Base-by-base conservation (phyloP, 1,140 invertebrate species). In the Teleogryllus occipitalis region DNA sequence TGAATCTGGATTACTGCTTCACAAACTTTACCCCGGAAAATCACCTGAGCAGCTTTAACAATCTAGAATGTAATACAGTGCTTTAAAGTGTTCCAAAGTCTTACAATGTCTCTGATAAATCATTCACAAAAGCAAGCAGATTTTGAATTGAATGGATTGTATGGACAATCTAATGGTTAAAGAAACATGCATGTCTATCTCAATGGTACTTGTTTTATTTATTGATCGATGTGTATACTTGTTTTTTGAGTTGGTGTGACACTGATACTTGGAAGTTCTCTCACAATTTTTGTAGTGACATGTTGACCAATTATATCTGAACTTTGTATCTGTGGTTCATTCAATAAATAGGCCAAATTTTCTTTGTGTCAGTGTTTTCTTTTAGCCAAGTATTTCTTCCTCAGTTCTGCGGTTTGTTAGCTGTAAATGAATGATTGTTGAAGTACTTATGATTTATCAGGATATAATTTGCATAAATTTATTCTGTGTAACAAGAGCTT, bases 271-370 rank as follows among this genome's bases (percentile, higher is more conserved):
- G 54, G 54, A 65, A 65, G 54, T 65, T 65, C 54, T 54, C 8
- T 65, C 54, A 65, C 54, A 39, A 39, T 39, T 65, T 65, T 65
- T 65, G 54, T 65, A 65, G 54, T 18, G 54, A 65, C 0, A 65
- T 65, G 54, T 65, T 65, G 54, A 65, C 54, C 54, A 65, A 65
- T 65, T 65, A 65, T 65, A 65, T 14, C 54, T 65, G 54, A 65
- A 65, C 54, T 39, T 39, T 65, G 54, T 65, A 65, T 65, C 54
- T 65, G 54, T 65, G 54, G 54, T 65, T 65, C 54, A 65, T 65
- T 65, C 18, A 65, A 65, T 65, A 65, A 65, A 65, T 65, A 65
- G 54, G 54, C 54, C 54, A 65, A 65, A 14, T 65, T 65, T 65
- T 65, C 54, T 65, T 65, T 18, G 10, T 65, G 18, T 65, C 10